phyloP scores from a whole-genome alignment of 2,888 invertebrate genomes.

The Apodemia mormo region DNA sequence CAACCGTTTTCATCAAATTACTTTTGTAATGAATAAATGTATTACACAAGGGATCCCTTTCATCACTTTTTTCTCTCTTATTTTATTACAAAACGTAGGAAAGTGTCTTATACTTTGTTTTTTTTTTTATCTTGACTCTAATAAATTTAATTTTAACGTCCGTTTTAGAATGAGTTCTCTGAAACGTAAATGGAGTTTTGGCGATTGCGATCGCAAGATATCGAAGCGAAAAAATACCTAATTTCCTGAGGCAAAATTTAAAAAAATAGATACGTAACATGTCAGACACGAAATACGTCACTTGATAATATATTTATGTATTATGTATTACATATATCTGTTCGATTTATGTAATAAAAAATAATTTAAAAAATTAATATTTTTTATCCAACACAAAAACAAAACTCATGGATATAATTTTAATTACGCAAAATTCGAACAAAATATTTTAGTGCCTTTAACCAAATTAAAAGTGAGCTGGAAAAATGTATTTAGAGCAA shows the following conservation, averaged over 20 bases:
- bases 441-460: too few relatives aligned
- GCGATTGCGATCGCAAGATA: neutral
- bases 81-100: slow-evolving; percentile 65
- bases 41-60: slow-evolving; percentile 64
- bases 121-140: slow-evolving; percentile 59
- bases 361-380: too few relatives aligned
- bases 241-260: neutral
- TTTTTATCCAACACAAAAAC: too few relatives aligned
- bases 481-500: too few relatives aligned
- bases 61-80: slow-evolving; percentile 56
- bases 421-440: too few relatives aligned
- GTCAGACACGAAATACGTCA: too few relatives aligned
- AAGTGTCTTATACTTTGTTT: slow-evolving; percentile 59
- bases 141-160: slow-evolving; percentile 61
- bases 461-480: too few relatives aligned
- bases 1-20: slow-evolving; percentile 62
- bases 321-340: too few relatives aligned
- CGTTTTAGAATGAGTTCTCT: slow-evolving; percentile 53
- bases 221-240: neutral
- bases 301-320: too few relatives aligned
- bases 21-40: slow-evolving; percentile 73
- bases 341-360: too few relatives aligned
- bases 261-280: too few relatives aligned
- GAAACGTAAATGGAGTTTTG: slow-evolving; percentile 54
- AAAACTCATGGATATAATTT: too few relatives aligned